phyloP scores from a whole-genome alignment of 2,888 invertebrate genomes.

The Prosopocoilus inquinatus region DNA sequence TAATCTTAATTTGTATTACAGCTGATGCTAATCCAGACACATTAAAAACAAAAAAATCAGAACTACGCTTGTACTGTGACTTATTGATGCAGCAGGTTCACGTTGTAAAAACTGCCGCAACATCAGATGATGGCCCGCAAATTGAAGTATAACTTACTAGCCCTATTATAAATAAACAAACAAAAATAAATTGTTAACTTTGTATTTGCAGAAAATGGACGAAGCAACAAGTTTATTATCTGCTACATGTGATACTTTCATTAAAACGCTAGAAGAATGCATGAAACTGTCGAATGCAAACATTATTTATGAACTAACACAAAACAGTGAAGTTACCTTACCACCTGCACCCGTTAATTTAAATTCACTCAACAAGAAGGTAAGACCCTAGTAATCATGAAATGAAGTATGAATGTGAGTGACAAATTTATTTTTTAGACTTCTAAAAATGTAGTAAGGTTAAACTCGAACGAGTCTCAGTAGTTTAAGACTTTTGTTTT shows the following conservation, averaged over 20 bases:
- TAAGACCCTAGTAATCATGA: constrained; percentile 19
- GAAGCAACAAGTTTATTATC: constrained; percentile 72
- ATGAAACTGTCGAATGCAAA: constrained; percentile 61
- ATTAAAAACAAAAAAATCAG: constrained; percentile 72
- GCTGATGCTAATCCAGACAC: constrained; percentile 58
- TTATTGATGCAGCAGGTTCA: constrained; percentile 82
- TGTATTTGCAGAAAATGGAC: constrained; percentile 61
- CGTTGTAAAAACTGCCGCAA: constrained; percentile 66
- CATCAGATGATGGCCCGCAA: constrained; percentile 58
- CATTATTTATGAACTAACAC: constrained; percentile 44
- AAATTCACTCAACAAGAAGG: constrained; percentile 39
- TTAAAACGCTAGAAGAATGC: constrained; percentile 77
- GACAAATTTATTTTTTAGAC: constrained; percentile 16
- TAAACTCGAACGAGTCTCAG: constrained; percentile 29
- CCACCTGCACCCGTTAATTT: constrained; percentile 38
- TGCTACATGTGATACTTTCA: constrained; percentile 82
- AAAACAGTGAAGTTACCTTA: constrained; percentile 41
- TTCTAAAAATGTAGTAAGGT: constrained; percentile 22
- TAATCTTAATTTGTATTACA: constrained; percentile 34
- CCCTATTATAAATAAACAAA: not conserved
- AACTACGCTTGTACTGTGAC: constrained; percentile 76
- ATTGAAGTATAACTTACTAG: constrained; percentile 51
- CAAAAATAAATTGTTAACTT: constrained; percentile 7
- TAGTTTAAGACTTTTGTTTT: constrained; percentile 6
- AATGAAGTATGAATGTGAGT: constrained; percentile 16